Conservation (phyloP, 2,113 vertebrate species). For the Forbesichthys agassizii region DNA sequence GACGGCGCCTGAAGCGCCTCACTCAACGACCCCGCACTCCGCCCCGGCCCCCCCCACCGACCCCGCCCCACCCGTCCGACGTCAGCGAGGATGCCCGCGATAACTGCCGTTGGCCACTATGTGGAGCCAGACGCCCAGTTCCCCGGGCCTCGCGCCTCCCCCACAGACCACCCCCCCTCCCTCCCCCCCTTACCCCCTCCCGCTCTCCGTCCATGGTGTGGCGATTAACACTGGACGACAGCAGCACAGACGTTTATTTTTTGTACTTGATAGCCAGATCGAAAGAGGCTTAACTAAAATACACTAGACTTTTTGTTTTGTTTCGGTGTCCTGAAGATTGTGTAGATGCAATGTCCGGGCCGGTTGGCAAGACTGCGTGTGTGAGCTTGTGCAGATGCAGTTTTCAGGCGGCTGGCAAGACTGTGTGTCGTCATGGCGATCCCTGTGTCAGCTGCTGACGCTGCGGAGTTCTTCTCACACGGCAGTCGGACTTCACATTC, state of each 20-base stretch:
- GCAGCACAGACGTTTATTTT: constrained; percentile 26
- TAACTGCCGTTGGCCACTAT: no score
- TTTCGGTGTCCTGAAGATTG: neutral
- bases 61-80: no score
- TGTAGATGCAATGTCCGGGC: neutral
- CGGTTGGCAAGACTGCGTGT: neutral
- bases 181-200: no score
- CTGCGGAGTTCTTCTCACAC: neutral
- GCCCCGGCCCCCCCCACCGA: neutral
- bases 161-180: no score
- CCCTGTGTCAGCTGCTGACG: constrained; percentile 42
- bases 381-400: constrained; percentile 59
- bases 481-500: neutral
- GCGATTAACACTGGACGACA: constrained; percentile 14
- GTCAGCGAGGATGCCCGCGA: no score
- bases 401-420: constrained; percentile 61
- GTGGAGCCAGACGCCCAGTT: no score
- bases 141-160: no score
- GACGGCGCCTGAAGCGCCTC: constrained; percentile 75
- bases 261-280: constrained; percentile 43
- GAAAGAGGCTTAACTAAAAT: constrained; percentile 24
- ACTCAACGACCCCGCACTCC: constrained; percentile 33
- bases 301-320: constrained; percentile 14
- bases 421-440: constrained; percentile 74
- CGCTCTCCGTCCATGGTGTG: no score